phyloP scores from a whole-genome alignment of 1,140 invertebrate species.

The Yoshiicerus persimilis region DNA sequence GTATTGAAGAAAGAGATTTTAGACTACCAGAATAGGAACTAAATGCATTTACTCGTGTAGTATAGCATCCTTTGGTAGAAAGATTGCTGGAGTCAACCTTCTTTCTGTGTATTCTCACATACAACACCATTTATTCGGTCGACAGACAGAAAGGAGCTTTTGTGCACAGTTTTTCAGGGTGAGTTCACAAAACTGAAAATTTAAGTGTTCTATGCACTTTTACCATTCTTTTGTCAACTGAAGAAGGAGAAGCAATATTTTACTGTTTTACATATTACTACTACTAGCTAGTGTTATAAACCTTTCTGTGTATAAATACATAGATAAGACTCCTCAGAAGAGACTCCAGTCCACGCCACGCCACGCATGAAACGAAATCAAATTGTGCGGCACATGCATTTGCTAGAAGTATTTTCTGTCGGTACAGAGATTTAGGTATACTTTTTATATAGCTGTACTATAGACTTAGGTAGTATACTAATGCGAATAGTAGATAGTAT shows the following conservation, averaged over 20 bases:
- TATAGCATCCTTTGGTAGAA: too few relatives aligned
- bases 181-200: conserved; percentile 2
- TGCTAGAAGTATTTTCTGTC: neutral
- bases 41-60: too few relatives aligned
- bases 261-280: conserved; percentile 23
- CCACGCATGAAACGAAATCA: neutral
- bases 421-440: neutral
- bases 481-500: neutral
- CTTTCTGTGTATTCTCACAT: neutral
- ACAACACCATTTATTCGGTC: neutral
- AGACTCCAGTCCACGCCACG: too few relatives aligned
- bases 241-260: conserved; percentile 5
- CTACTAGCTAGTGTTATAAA: neutral
- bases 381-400: neutral
- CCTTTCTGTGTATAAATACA: neutral
- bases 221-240: neutral
- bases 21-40: too few relatives aligned
- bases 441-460: neutral
- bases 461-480: neutral
- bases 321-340: too few relatives aligned
- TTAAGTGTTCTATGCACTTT: neutral
- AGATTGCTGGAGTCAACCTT: neutral
- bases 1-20: conserved; percentile 1
- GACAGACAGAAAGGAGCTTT: conserved; percentile 3
- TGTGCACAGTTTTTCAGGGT: conserved; percentile 21